phyloP scores from a whole-genome alignment of 2,888 invertebrate species.

The Venusia cambrica region DNA sequence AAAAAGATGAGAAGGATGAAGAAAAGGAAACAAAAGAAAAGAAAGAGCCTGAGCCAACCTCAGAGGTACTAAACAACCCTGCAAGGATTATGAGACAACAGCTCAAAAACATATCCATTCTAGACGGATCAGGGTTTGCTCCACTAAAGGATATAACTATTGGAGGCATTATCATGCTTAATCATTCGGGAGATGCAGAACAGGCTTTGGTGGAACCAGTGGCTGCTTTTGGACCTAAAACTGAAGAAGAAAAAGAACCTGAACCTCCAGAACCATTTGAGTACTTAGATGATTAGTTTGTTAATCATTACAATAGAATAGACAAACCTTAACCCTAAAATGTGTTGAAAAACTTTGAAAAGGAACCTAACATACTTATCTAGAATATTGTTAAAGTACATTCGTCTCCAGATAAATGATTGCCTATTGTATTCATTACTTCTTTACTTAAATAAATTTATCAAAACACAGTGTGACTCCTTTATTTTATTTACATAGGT shows the following conservation, averaged over 20 bases:
- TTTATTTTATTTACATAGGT: too few relatives aligned
- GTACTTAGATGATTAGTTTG: conserved; percentile 89
- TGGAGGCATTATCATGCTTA: conserved; percentile 98
- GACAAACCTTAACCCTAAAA: conserved; percentile 42
- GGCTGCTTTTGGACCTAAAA: conserved; percentile 93
- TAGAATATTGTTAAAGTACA: conserved; percentile 40
- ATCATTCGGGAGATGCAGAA: conserved; percentile 89
- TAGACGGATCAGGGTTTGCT: conserved; percentile 89
- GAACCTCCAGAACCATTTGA: conserved; percentile 99
- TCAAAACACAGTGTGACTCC: conserved; percentile 2
- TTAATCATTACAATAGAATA: conserved; percentile 38
- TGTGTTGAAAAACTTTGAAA: conserved; percentile 54
- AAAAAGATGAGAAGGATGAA: conserved; percentile 75
- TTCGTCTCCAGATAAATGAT: conserved; percentile 13
- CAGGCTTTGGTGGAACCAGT: conserved; percentile 96
- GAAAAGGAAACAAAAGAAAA: conserved; percentile 73
- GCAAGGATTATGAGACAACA: conserved; percentile 97
- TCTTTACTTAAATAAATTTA: conserved; percentile 31
- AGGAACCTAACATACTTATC: too few relatives aligned
- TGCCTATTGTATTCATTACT: conserved; percentile 49
- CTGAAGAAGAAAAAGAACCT: conserved; percentile 97
- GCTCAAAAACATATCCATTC: conserved; percentile 87
- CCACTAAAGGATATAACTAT: conserved; percentile 95
- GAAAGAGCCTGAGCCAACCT: conserved; percentile 95
- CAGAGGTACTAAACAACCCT: conserved; percentile 96